Evolutionary conservation across 2,888 invertebrate genomes (phyloP).

Genomic region (Hanleya hanleyi): DNA sequence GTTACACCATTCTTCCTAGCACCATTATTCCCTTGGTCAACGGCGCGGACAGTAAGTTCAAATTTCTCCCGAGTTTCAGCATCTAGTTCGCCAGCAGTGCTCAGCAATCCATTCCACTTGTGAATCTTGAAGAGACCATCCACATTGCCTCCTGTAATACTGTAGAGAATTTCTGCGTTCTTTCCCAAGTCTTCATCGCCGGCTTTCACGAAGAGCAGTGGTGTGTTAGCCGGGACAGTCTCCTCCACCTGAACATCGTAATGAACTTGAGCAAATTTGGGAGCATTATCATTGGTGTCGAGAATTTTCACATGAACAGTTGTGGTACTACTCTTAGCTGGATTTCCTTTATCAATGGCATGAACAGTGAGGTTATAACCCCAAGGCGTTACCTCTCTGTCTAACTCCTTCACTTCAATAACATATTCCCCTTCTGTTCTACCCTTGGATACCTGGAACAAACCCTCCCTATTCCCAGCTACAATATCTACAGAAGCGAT

Average conservation of each 20-base stretch:
- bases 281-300: conserved; percentile 89
- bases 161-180: conserved; percentile 88
- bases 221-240: conserved; percentile 90
- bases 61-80: conserved; percentile 85
- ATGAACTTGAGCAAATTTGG: conserved; percentile 80
- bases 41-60: conserved; percentile 54
- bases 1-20: conserved; percentile 87
- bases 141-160: conserved; percentile 86
- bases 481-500: conserved; percentile 80
- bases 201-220: conserved; percentile 86
- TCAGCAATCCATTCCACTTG: conserved; percentile 90
- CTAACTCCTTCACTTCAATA: conserved; percentile 85
- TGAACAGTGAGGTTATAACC: conserved; percentile 91
- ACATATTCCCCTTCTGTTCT: conserved; percentile 76
- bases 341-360: conserved; percentile 86
- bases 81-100: conserved; percentile 87
- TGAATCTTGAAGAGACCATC: conserved; percentile 91
- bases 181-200: conserved; percentile 88
- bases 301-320: conserved; percentile 86
- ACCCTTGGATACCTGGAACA: conserved; percentile 81
- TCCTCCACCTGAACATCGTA: conserved; percentile 92
- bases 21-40: conserved; percentile 81
- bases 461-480: conserved; percentile 91
- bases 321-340: conserved; percentile 44
- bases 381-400: conserved; percentile 84